Percentiles rank a stretch among this genome's conserved stretches.
phyloP scores from a whole-genome alignment of 2,888 invertebrate genomes.

The Liposcelis brunnea region DNA sequence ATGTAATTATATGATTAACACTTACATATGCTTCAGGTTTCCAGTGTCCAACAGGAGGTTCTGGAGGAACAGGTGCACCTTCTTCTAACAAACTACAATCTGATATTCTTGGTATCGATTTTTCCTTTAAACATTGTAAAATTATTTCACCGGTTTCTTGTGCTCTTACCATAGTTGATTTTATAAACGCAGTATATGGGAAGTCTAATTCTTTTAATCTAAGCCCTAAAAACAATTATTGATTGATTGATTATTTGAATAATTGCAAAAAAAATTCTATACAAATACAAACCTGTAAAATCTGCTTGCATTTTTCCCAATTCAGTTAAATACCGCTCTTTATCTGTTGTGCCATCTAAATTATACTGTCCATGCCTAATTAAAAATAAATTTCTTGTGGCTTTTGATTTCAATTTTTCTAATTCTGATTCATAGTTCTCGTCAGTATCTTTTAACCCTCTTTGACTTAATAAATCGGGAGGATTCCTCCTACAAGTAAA shows the following conservation, averaged over 20 bases:
- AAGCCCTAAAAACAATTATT: conserved; percentile 33
- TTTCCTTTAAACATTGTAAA: conserved; percentile 39
- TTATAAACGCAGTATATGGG: conserved; percentile 61
- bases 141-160: conserved; percentile 81
- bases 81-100: conserved; percentile 68
- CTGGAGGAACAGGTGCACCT: conserved; percentile 88
- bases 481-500: conserved; percentile 49
- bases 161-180: conserved; percentile 87
- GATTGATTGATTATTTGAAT: no score
- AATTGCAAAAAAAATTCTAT: conserved; percentile 5
- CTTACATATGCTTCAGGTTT: conserved; percentile 58
- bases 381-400: conserved; percentile 64
- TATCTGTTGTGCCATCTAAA: conserved; percentile 48
- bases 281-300: conserved; percentile 6
- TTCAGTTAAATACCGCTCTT: conserved; percentile 57
- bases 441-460: conserved; percentile 31
- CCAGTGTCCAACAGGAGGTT: conserved; percentile 79
- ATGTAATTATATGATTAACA: conserved; percentile 14
- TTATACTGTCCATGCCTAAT: conserved; percentile 94
- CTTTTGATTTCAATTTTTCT: conserved; percentile 41
- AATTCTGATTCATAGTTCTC: conserved; percentile 48
- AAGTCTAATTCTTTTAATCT: conserved; percentile 59
- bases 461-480: conserved; percentile 40
- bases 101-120: conserved; percentile 32
- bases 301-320: conserved; percentile 38